These are phyloP conservation scores for Belgica antarctica DNA, from an alignment of 2,888 invertebrate species.

Conservation along the genomic window DNA sequence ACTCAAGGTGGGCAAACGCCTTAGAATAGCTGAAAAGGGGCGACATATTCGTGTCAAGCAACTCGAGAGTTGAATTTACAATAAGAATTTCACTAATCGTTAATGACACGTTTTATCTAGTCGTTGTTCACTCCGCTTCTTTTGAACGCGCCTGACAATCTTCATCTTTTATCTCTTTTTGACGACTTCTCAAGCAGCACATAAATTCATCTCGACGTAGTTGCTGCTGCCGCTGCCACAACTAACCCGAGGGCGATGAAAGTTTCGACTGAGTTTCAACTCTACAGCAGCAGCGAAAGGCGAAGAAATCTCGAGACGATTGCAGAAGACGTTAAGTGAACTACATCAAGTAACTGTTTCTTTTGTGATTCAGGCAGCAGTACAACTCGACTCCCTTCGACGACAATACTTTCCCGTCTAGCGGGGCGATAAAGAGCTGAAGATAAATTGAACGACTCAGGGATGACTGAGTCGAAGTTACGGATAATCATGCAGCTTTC, in stretches of 20 bases:
- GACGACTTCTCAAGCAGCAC: not conserved
- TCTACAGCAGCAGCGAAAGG: not conserved
- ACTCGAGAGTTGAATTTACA: not conserved
- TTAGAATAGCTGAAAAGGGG: not conserved
- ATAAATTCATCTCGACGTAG: not conserved
- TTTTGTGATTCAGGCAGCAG: slow-evolving; percentile 4
- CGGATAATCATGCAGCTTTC: not conserved
- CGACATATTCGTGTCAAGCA: not conserved
- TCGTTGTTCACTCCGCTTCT: not conserved
- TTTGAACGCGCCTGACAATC: not conserved
- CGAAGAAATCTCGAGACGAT: not conserved
- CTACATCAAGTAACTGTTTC: slow-evolving; percentile 5
- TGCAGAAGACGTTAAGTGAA: not conserved
- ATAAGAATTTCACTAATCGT: slow-evolving; percentile 9
- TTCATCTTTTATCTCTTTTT: slow-evolving; percentile 6
- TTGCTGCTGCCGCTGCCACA: not conserved
- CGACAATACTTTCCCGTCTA: not conserved
- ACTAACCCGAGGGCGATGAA: not conserved
- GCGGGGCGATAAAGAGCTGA: not conserved
- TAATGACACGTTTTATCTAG: slow-evolving; percentile 5
- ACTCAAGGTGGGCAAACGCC: slow-evolving; percentile 1
- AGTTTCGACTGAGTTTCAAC: slow-evolving; percentile 4
- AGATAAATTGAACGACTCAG: not conserved
- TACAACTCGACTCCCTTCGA: too few relatives aligned
- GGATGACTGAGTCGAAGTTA: not conserved